Conservation (phyloP, 2,113 vertebrate genomes). For the Charina bottae region DNA sequence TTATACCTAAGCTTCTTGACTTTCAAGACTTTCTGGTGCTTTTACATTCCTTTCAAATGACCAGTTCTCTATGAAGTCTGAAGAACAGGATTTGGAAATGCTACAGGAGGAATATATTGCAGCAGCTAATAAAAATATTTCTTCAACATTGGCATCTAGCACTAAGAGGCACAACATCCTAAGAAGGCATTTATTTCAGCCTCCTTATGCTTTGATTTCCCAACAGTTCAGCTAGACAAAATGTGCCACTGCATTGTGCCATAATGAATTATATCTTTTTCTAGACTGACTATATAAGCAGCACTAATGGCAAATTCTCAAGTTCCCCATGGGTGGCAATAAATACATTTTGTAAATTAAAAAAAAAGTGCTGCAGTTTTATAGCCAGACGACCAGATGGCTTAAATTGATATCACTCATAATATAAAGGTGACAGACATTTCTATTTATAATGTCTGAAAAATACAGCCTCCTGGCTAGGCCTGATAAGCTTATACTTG, state of each 20-base stretch:
- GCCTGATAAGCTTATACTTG: slow-evolving; percentile 9
- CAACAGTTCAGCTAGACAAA: slow-evolving; percentile 9
- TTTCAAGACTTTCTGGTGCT: not conserved
- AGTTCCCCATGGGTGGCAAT: not conserved
- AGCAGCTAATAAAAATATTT: not conserved
- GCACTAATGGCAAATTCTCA: not conserved
- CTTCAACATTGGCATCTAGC: not conserved
- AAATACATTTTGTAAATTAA: not conserved
- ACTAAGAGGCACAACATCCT: not conserved
- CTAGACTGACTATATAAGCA: not conserved
- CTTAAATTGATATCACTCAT: slow-evolving; percentile 5
- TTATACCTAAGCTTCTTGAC: not conserved
- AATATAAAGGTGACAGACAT: not conserved
- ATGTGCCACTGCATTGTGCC: not conserved
- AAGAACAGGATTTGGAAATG: not conserved
- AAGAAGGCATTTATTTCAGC: not conserved
- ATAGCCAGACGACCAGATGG: not conserved
- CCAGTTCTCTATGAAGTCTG: not conserved
- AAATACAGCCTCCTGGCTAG: not conserved
- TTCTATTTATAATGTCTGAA: not conserved
- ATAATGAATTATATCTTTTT: not conserved
- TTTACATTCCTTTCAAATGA: not conserved
- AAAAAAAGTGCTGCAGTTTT: not conserved
- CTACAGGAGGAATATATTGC: not conserved
- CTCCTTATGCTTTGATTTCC: not conserved